A percentile compares a stretch with the other conserved stretches of the same genome.
phyloP scores from a whole-genome alignment of 2,113 vertebrate genomes.

The Corythornis cristatus region DNA sequence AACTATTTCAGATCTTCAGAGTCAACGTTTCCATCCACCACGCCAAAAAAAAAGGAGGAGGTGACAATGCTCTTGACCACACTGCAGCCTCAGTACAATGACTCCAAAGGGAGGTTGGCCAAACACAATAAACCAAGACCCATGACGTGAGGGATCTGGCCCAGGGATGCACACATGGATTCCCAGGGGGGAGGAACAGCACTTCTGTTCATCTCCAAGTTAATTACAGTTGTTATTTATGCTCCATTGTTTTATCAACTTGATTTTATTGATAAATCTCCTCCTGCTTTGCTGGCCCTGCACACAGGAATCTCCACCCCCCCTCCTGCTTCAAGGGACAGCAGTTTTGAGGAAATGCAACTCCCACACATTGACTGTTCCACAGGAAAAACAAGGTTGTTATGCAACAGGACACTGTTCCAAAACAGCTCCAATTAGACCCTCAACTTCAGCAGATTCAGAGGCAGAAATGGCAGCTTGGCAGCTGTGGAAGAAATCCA shows the following conservation, averaged over 20 bases:
- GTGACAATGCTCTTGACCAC: neutral
- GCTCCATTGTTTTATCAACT: slow-evolving; percentile 48
- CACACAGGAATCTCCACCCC: slow-evolving; percentile 53
- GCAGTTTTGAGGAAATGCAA: slow-evolving; percentile 50
- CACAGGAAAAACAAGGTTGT: slow-evolving; percentile 42
- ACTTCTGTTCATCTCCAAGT: neutral
- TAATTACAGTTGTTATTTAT: slow-evolving; percentile 19
- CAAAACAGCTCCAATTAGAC: slow-evolving; percentile 25
- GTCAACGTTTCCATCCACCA: neutral
- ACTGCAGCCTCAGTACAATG: neutral
- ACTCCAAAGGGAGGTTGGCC: neutral
- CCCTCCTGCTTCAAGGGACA: slow-evolving; percentile 25
- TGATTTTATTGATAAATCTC: slow-evolving; percentile 37
- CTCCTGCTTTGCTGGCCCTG: neutral
- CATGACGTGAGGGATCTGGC: neutral
- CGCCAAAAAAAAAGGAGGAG: slow-evolving; percentile 10
- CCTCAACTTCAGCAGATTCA: neutral
- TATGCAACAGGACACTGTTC: neutral
- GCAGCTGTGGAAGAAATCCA: neutral
- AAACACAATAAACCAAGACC: neutral
- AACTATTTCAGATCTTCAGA: neutral
- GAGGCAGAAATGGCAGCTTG: neutral
- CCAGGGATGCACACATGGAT: neutral
- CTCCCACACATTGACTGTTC: slow-evolving; percentile 53
- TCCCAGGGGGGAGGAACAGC: neutral